A percentile compares a stretch with the other conserved stretches of the same genome.
phyloP scores from a whole-genome alignment of 2,888 invertebrate genomes.

The Ophonus ardosiacus region DNA sequence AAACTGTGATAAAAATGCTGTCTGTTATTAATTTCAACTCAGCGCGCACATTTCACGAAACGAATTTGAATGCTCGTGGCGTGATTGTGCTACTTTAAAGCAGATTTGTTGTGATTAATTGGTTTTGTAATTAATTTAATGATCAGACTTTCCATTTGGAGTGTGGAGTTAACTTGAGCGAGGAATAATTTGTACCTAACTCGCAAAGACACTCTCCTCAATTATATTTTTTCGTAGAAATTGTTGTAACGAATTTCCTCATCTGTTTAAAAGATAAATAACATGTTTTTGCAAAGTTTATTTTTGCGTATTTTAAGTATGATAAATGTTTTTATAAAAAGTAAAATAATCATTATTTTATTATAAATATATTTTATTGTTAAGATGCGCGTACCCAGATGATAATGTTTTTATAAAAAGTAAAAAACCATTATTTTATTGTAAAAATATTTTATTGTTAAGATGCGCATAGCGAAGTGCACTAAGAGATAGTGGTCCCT shows the following conservation, averaged over 20 bases:
- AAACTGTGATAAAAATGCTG: conserved; percentile 6
- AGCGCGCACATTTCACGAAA: conserved; percentile 2
- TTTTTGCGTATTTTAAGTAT: neutral
- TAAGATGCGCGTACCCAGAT: too few relatives aligned
- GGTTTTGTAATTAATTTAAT: conserved; percentile 32
- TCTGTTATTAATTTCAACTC: conserved; percentile 26
- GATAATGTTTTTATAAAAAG: too few relatives aligned
- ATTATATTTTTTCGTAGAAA: neutral
- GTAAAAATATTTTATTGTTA: too few relatives aligned
- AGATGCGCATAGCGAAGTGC: too few relatives aligned
- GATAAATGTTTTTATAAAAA: neutral
- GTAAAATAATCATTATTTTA: too few relatives aligned
- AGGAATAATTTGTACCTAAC: conserved; percentile 2
- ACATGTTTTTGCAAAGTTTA: neutral
- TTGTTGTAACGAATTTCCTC: neutral
- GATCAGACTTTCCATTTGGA: conserved; percentile 13
- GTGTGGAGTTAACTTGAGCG: neutral
- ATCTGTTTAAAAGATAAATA: neutral
- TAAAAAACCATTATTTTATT: too few relatives aligned
- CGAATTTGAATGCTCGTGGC: conserved; percentile 16
- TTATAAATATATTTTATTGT: too few relatives aligned
- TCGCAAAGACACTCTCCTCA: neutral
- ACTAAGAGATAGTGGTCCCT: too few relatives aligned
- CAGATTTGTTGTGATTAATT: conserved; percentile 34
- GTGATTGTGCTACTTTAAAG: conserved; percentile 31